A percentile compares a stretch with the other conserved stretches of the same genome.
Evolutionary conservation across 2,888 invertebrate genomes (phyloP).

Genomic region (Fragum sueziense): DNA sequence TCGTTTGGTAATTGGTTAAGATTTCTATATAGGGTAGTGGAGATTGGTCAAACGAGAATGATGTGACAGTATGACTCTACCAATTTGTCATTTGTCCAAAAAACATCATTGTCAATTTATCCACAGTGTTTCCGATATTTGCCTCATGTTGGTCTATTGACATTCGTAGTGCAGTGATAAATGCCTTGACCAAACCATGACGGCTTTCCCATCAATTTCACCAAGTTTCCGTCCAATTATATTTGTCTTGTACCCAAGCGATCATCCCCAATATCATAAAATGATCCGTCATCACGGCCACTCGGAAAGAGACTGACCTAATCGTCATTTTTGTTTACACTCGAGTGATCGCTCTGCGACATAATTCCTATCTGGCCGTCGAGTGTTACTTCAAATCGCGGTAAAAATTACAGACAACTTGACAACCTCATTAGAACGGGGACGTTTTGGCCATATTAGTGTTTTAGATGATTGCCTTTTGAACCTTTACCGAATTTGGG

Average conservation of each 20-base stretch:
- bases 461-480: slow-evolving; percentile 37
- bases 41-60: neutral
- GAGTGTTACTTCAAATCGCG: slow-evolving; percentile 49
- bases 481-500: neutral
- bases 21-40: too few species aligned
- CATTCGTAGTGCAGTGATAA: slow-evolving; percentile 48
- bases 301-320: slow-evolving; percentile 41
- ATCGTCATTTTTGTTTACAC: slow-evolving; percentile 59
- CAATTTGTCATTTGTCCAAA: slow-evolving; percentile 28
- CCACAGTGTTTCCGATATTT: slow-evolving; percentile 48
- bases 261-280: slow-evolving; percentile 53
- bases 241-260: slow-evolving; percentile 60
- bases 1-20: too few species aligned
- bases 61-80: slow-evolving; percentile 4
- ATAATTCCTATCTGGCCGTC: slow-evolving; percentile 55
- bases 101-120: slow-evolving; percentile 47
- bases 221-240: slow-evolving; percentile 59
- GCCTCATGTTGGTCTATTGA: slow-evolving; percentile 51
- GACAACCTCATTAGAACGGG: slow-evolving; percentile 57
- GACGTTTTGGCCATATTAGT: slow-evolving; percentile 54
- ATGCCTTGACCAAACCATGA: slow-evolving; percentile 60
- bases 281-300: slow-evolving; percentile 58
- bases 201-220: slow-evolving; percentile 58
- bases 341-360: slow-evolving; percentile 53
- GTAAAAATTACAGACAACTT: slow-evolving; percentile 55